These are phyloP conservation scores for Cyanocitta stelleri DNA, from an alignment of 2,113 vertebrate species.

Conservation along the genomic window DNA sequence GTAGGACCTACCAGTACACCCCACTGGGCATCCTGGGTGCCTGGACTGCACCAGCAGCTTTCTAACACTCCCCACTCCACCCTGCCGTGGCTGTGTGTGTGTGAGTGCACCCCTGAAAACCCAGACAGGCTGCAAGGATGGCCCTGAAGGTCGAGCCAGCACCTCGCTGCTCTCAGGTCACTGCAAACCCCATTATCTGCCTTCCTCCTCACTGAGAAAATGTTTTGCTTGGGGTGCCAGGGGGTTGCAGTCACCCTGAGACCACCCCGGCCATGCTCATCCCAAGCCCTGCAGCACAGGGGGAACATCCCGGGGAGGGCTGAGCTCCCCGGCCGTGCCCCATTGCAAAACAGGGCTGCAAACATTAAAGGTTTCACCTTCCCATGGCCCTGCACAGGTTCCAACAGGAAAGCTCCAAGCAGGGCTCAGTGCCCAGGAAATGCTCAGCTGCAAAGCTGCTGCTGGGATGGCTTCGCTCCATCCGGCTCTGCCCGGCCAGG, in stretches of 20 bases:
- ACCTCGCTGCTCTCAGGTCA: background rate
- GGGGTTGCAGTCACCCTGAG: background rate
- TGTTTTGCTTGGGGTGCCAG: background rate
- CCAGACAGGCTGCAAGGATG: background rate
- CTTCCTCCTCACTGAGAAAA: background rate
- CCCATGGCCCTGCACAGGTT: background rate
- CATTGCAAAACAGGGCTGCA: background rate
- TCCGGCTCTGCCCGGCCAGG: background rate
- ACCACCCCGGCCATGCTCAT: background rate
- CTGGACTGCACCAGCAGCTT: background rate
- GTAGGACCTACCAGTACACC: background rate
- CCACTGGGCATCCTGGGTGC: background rate
- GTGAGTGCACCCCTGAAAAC: background rate
- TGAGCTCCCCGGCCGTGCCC: background rate
- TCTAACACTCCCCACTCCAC: background rate
- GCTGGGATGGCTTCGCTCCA: too few relatives aligned
- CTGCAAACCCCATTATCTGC: background rate
- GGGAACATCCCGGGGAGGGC: background rate
- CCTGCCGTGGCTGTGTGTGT: rapidly evolving
- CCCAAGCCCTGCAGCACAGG: background rate
- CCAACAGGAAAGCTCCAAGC: background rate
- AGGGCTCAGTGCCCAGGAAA: background rate
- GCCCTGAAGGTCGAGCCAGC: background rate
- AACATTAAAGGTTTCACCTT: background rate
- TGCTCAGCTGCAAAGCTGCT: background rate